Conservation (phyloP, 2,888 invertebrate genomes). For the Apodemia mormo region DNA sequence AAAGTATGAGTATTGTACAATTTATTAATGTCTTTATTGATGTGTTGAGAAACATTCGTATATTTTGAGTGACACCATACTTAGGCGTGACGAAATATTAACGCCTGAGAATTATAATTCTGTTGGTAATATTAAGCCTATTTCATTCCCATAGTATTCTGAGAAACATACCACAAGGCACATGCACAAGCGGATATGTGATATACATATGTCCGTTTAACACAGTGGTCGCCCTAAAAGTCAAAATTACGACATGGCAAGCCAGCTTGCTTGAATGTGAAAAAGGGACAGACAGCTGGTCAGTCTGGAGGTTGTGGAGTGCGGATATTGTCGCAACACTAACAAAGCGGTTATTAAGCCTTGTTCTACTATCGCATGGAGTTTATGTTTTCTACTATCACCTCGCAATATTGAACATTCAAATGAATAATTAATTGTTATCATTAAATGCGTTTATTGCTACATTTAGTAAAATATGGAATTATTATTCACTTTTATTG, state of each 20-base stretch:
- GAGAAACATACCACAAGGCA: background rate
- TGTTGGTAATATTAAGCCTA: too few relatives aligned
- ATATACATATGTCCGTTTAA: background rate
- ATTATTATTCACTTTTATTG: too few relatives aligned
- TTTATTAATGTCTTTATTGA: too few relatives aligned
- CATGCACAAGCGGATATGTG: background rate
- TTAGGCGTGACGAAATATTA: background rate
- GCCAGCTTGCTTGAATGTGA: background rate
- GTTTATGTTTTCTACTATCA: constrained; percentile 8
- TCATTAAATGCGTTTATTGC: too few relatives aligned
- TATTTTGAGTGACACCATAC: background rate
- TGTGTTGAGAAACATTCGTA: too few relatives aligned
- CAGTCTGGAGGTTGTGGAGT: constrained; percentile 5
- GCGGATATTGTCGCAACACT: constrained; percentile 6
- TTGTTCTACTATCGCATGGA: constrained; percentile 9
- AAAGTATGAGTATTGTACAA: too few relatives aligned
- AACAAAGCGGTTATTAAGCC: constrained; percentile 3
- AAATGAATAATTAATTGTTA: too few relatives aligned
- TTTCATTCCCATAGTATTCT: background rate
- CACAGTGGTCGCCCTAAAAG: background rate
- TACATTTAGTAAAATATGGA: too few relatives aligned
- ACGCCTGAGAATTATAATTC: background rate
- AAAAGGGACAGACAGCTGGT: background rate
- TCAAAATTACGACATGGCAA: background rate
- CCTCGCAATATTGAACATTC: background rate